phyloP scores from a whole-genome alignment of 2,888 invertebrate genomes.

The Dolichomitus sp. region DNA sequence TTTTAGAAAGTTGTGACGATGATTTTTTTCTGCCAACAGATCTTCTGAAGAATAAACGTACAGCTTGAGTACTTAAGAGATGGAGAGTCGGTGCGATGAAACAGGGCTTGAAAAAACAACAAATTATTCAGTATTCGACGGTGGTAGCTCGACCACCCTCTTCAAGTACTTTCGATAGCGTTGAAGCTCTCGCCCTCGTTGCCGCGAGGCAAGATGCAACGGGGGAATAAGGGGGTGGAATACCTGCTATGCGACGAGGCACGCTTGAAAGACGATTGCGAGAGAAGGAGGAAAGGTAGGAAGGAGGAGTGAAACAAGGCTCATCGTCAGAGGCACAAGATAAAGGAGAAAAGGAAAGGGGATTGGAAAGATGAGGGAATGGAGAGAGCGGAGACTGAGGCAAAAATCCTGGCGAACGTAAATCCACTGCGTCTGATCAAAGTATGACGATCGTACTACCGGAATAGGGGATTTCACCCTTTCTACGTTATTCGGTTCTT shows the following conservation, averaged over 20 bases:
- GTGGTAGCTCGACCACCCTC: constrained; percentile 19
- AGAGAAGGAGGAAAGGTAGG: constrained; percentile 6
- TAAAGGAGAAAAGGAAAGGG: constrained; percentile 35
- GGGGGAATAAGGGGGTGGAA: constrained; percentile 49
- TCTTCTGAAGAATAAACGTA: not conserved
- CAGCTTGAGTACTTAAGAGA: not conserved
- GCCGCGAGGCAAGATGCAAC: constrained; percentile 35
- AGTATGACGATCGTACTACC: constrained; percentile 76
- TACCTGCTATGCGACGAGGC: constrained; percentile 62
- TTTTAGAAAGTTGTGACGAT: not conserved
- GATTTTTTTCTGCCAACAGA: not conserved
- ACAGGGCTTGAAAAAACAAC: constrained; percentile 11
- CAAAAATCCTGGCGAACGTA: constrained; percentile 71
- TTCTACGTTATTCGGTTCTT: constrained; percentile 46
- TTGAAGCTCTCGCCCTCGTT: constrained; percentile 24
- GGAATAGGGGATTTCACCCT: constrained; percentile 67
- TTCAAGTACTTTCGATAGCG: constrained; percentile 23
- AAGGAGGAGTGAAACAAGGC: constrained; percentile 41
- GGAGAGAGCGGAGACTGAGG: not conserved
- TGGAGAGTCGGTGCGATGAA: not conserved
- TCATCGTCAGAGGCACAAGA: constrained; percentile 1
- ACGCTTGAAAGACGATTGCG: constrained; percentile 62
- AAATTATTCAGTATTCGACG: constrained; percentile 37
- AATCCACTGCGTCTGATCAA: constrained; percentile 80
- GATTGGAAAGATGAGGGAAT: constrained; percentile 5